Evolutionary conservation across 2,888 invertebrate species (phyloP), one percentile per base, ranked within the genome.

Genomic region (Rhopalosiphum nymphaeae): DNA sequence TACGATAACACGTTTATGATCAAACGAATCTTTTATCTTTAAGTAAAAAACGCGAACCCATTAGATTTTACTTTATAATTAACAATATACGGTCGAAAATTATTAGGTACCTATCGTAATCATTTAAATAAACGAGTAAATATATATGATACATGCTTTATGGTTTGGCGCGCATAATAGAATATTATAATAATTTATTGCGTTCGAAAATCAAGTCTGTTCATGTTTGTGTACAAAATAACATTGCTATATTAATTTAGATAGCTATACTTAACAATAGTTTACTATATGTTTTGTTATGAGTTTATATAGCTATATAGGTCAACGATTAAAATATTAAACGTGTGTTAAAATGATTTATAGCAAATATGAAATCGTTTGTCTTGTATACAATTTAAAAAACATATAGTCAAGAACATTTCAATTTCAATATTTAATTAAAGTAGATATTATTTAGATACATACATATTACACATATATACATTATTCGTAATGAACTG

Each of bases 101-200:
- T 78, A 78, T 78, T 36, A 36, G 78, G 78, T 78, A 78, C 36
- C 78, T 78, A 78, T 78, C 36, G 78, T 78, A 78, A 78, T 78
- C 36, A 21, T 78, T 78, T 78, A 78, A 78, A 78, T 78, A 78
- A 5, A 36, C 78, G 36, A 21, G 1, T 53, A 53, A 67, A 36
- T 78, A 36, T 36, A 78, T 21, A 78, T 1, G 78, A 36, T 36
- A 21, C 78, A 78, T 21, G 78, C 36, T 78, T 78, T 36, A 78
- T 78, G 36, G 25, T 78, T 78, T 78, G 10, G 78, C 36, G 36
- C 21, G 9, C 36, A 78, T 25, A 78, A 78, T 25, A 78, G 21
- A 67, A 7, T 21, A 78, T 36, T 21, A n/a, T n/a, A 49, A 49
- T 88, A 88, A 88, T 88, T 88, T 88, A 49, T 88, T 49, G 53